Evolutionary conservation across 2,113 vertebrate genomes (phyloP), one percentile per base, ranked within the genome.

Genomic region (Ranitomeya imitator): DNA sequence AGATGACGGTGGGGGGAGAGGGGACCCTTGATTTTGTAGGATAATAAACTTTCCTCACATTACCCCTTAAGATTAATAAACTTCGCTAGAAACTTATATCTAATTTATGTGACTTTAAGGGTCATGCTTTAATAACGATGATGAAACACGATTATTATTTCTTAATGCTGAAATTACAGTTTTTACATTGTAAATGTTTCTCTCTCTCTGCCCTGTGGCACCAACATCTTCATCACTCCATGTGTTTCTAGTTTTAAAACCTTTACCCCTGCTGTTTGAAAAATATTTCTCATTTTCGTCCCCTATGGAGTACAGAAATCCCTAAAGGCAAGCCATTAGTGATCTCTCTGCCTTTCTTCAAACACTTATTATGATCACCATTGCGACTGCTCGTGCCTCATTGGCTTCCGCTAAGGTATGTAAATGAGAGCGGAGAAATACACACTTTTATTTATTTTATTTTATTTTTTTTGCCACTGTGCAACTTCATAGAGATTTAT

Each of bases 201-300:
- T 95, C 94, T 97, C 96, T 95, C 96, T 96, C 97, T 96, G 95
- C 98, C 98, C 98, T 95, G 96, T 99, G 98, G 98, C 98, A 99
- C 96, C 96, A 97, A 98, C 98, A 99, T 99, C 98, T 99, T 99
- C 97, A 99, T 99, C 98, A 97, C 98, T 97, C 97, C 98, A 97
- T 99, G 98, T 98, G 98, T 97, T 99, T 97, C 97, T 97, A 97
- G 97, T 99, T 98, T 98, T 99, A 98, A 99, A 99, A 99, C 98
- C 98, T 99, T 99, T 99, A 98, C 98, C 98, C 98, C 98, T 96
- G 98, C 98, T 99, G 98, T 99, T 99, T 99, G 98, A 99, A 99
- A 99, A 99, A 99, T 99, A 99, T 99, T 99, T 98, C 98, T 99
- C 98, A 99, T 99, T 98, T 99, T 97, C 97, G 93, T 97, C 97